Evolutionary conservation across 2,888 invertebrate species (phyloP).

Genomic region (Diaprepes abbreviatus): DNA sequence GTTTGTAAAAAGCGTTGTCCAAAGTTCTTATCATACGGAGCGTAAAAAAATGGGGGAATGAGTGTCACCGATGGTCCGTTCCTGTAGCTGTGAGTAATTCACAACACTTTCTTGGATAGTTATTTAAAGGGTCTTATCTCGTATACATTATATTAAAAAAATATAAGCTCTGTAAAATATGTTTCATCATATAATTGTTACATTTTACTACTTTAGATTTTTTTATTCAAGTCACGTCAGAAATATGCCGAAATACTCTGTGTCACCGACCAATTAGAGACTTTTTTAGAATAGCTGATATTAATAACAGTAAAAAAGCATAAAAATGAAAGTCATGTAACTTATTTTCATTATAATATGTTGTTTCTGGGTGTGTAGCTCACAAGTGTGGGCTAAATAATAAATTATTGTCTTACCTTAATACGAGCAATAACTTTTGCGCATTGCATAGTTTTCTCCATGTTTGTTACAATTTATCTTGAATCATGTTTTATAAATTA

Average conservation of each 20-base stretch:
- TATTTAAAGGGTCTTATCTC: too few species aligned
- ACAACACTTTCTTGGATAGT: too few species aligned
- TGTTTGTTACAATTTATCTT: conserved; percentile 41
- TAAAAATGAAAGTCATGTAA: conserved; percentile 15
- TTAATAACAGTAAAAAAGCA: conserved; percentile 2
- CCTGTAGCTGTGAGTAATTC: too few species aligned
- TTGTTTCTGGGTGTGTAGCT: conserved; percentile 34
- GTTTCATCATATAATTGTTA: too few species aligned
- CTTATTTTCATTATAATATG: conserved; percentile 29
- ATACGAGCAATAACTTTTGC: conserved; percentile 40
- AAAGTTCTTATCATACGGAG: too few species aligned
- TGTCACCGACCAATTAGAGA: too few species aligned
- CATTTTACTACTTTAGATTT: too few species aligned
- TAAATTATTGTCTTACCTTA: conserved; percentile 39
- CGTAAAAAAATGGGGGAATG: too few species aligned
- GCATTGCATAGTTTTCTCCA: conserved; percentile 36
- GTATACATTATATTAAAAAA: too few species aligned
- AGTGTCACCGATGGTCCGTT: too few species aligned
- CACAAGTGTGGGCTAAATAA: conserved; percentile 42
- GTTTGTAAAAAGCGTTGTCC: too few species aligned
- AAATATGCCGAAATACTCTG: not conserved
- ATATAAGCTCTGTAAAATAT: too few species aligned
- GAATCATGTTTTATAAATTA: conserved; percentile 42
- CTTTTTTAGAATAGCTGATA: not conserved
- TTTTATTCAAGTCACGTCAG: not conserved